Conservation (phyloP, 2,888 invertebrate species). For the Platynereis dumerilii region DNA sequence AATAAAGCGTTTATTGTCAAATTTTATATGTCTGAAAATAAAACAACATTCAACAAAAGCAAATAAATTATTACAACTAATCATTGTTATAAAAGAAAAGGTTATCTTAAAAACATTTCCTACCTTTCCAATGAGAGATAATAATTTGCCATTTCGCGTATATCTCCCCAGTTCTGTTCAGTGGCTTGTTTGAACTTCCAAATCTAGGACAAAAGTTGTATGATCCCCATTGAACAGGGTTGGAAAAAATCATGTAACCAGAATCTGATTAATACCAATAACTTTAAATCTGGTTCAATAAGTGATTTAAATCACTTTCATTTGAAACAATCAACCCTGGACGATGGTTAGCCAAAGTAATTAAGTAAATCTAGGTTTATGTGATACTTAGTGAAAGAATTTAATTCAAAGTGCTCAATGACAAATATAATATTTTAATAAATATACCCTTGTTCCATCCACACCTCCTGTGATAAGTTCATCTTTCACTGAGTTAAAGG, state of each 20-base stretch:
- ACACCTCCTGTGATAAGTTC: conserved; percentile 62
- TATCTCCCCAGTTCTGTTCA: conserved; percentile 47
- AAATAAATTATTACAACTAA: neutral
- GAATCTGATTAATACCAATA: no score
- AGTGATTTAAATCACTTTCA: no score
- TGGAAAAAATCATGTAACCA: no score
- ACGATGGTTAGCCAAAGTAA: no score
- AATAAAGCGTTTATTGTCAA: conserved; percentile 61
- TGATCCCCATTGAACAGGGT: no score
- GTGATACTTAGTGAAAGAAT: no score
- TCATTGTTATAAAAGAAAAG: neutral
- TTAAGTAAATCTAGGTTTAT: no score
- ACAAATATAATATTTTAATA: no score
- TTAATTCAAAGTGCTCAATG: no score
- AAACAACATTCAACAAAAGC: neutral
- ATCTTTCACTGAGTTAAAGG: conserved; percentile 59
- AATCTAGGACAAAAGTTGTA: no score
- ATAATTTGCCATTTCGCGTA: conserved; percentile 59
- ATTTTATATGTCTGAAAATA: conserved; percentile 47
- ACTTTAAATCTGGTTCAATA: no score
- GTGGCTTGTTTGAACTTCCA: conserved; percentile 57
- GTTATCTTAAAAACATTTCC: conserved; percentile 9
- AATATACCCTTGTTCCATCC: conserved; percentile 56
- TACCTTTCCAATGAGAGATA: conserved; percentile 48
- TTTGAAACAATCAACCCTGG: no score